Evolutionary conservation across 2,797 vertebrate genomes (phyloP), one percentile per base, ranked within the genome.

Genomic region (Takifugu rubripes): DNA sequence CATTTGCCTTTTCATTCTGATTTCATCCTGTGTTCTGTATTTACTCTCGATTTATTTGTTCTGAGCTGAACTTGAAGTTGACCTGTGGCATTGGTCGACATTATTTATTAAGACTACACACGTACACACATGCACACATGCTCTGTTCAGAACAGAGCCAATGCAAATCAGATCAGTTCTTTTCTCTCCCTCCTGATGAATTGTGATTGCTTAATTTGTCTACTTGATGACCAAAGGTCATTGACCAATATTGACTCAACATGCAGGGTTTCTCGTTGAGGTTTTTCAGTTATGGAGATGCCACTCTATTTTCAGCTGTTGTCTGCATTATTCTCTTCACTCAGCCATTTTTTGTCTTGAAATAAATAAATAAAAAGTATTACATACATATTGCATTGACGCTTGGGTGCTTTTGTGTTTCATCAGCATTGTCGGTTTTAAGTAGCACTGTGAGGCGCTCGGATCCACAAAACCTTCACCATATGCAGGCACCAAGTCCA

Each of bases 281-380:
- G 84, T 94, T 92, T 93, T 93, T 92, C 94, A 94, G 92, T 95
- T 93, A 93, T 90, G 93, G 93, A 95, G 93, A 96, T 95, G 94
- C 94, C 94, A 95, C 94, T 96, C 94, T 96, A 84, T 94, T 94
- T 94, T 95, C 93, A 94, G 93, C 93, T 94, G 91, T 97, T 94
- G 93, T 95, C 94, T 95, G 93, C 94, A 94, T 96, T 94, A 94
- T 92, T 95, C 94, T 96, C 93, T 95, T 96, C 94, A 96, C 95
- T 94, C 94, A 94, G 94, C 94, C 94, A 95, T 96, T 96, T 40
- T 40, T 96, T 96, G 94, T 96, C 95, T 95, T 93, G 87, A 93
- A 93, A 87, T 31, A 93, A 87, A 88, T 86, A 93, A 89, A 88
- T 80, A 88, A 90, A 90, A 88, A 78, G 93, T 93, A 95, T 85